Evolutionary conservation across 2,888 invertebrate genomes (phyloP).

Genomic region (Unio delphinus): DNA sequence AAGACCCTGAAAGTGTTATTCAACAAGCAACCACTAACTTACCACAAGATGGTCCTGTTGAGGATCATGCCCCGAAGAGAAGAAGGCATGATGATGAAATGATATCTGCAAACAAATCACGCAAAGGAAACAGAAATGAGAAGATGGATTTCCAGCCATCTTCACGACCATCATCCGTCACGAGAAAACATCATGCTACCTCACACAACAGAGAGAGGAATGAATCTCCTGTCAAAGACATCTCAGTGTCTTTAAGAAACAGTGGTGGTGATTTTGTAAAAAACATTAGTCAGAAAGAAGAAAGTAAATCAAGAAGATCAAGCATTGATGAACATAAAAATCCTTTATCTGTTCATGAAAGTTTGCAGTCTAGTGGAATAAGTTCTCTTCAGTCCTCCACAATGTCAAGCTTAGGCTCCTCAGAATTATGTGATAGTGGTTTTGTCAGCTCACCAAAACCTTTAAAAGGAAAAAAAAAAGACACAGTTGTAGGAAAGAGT

Average conservation of each 20-base stretch:
- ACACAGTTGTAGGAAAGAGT: background rate
- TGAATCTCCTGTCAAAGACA: background rate
- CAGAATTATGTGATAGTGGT: too few relatives aligned
- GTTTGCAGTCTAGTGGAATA: too few relatives aligned
- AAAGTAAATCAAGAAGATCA: background rate
- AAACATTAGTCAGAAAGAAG: background rate
- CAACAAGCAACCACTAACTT: too few relatives aligned
- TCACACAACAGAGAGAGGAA: background rate
- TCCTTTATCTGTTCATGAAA: background rate
- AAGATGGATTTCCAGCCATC: conserved; percentile 3
- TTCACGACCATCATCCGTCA: background rate
- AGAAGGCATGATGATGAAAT: conserved; percentile 20
- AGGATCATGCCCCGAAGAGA: conserved; percentile 24
- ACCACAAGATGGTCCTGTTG: conserved; percentile 6
- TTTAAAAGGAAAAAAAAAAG: conserved; percentile 5
- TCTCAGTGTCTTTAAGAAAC: background rate
- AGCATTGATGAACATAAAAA: too few relatives aligned
- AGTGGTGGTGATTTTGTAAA: background rate
- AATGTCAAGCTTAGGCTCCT: too few relatives aligned
- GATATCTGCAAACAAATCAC: conserved; percentile 13
- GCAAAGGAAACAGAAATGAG: conserved; percentile 16
- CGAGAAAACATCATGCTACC: background rate
- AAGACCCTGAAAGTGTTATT: too few relatives aligned
- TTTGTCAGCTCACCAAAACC: too few relatives aligned
- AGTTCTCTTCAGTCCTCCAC: too few relatives aligned